Evolutionary conservation across 1,140 invertebrate genomes (phyloP), one percentile per base, ranked within the genome.

Genomic region (Cotesia chilonis): DNA sequence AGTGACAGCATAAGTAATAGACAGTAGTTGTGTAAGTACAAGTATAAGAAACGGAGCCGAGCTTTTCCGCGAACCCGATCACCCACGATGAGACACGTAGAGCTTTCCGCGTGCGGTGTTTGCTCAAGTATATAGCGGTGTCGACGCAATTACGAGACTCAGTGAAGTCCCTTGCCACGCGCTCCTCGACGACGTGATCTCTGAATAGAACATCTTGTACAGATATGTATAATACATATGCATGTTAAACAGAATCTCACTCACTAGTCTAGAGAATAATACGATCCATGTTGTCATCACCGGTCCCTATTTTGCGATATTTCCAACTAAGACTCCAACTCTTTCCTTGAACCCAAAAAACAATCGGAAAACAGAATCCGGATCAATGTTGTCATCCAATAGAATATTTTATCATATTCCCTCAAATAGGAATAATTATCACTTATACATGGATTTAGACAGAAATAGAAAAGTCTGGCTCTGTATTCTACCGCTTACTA

Each of bases 241-340:
- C 17, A 65, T 17, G 51, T 66, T 41, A 57, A 17, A 52, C 54
- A 61, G 65, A 51, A 61, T 61, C 68, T 36, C 20, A 47, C 70
- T 65, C 28, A 28, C 63, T 65, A 66, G 65, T 73, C 67, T 72
- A 37, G 59, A 28, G 59, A 60, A 70, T 28, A 28, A 28, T 57
- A 61, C 47, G 68, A 76, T 73, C 74, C 73, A 65, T 14, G 20
- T 67, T 73, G 72, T 76, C 72, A 70, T 71, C 74, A 38, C 41
- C 37, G 60, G 17, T 17, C 5, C 65, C 37, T 36, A 57, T 55
- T 68, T 57, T 12, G 28, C 36, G 28, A 36, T n/a, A 28, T 28
- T 28, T 28, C 28, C 28, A 28, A 28, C 28, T 28, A 28, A 28
- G 28, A 28, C 28, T 28, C 2, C 28, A 28, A 68, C 35, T 12